A percentile compares a stretch with the other conserved stretches of the same genome.
phyloP scores from a whole-genome alignment of 2,888 invertebrate genomes.

The Palloptera scutellata region DNA sequence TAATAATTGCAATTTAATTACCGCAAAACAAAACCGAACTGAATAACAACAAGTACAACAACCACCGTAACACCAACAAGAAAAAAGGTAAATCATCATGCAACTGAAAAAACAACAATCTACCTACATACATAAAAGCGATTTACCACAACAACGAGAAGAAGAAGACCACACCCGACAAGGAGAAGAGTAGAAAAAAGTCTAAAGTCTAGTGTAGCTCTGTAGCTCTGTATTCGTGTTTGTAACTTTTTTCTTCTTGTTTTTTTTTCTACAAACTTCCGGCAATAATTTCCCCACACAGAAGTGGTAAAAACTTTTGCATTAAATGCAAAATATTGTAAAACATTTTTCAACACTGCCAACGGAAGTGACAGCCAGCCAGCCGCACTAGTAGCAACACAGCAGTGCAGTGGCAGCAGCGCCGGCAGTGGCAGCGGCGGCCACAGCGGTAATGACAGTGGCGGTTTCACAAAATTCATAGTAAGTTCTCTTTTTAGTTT shows the following conservation, averaged over 20 bases:
- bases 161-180: background rate
- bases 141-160: conserved; percentile 19
- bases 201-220: conserved; percentile 2
- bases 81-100: too few species aligned
- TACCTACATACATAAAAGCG: conserved; percentile 7
- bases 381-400: background rate
- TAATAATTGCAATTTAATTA: conserved; percentile 27
- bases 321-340: conserved; percentile 25
- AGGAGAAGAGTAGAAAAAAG: background rate
- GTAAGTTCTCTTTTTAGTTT: conserved; percentile 6
- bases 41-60: too few species aligned
- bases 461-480: conserved; percentile 17
- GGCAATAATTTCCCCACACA: conserved; percentile 19
- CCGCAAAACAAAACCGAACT: conserved; percentile 16
- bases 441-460: conserved; percentile 14
- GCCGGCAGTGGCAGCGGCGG: background rate
- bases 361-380: background rate
- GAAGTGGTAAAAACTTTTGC: conserved; percentile 23
- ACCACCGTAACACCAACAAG: too few species aligned
- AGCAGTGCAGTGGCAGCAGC: background rate
- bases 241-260: background rate
- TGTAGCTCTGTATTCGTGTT: conserved; percentile 6
- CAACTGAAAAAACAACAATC: too few species aligned
- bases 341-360: conserved; percentile 21
- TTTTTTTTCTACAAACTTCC: background rate